phyloP scores from a whole-genome alignment of 1,140 invertebrate species.

The Ips nitidus region DNA sequence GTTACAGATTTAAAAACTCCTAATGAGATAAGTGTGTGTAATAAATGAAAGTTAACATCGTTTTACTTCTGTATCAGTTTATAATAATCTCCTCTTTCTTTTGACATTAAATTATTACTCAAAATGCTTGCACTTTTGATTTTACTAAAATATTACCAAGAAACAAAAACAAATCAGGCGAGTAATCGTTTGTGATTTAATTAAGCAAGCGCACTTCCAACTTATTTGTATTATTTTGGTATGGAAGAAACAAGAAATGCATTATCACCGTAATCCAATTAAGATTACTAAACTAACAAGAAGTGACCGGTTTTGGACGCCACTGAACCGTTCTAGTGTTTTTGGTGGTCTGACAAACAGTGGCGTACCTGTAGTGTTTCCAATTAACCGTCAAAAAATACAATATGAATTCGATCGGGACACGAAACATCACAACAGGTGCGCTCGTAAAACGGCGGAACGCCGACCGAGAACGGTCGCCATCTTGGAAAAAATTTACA shows the following conservation, averaged over 20 bases:
- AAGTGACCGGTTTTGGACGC: neutral
- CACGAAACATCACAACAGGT: slow-evolving; percentile 17
- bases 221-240: no score
- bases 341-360: no score
- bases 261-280: slow-evolving; percentile 4
- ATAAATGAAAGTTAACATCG: no score
- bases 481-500: slow-evolving; percentile 34
- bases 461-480: slow-evolving; percentile 32
- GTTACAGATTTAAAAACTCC: no score
- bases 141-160: no score
- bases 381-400: slow-evolving; percentile 21
- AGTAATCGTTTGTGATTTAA: neutral
- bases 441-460: slow-evolving; percentile 22
- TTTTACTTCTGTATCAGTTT: no score
- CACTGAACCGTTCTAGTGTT: neutral
- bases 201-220: neutral
- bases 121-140: no score
- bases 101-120: no score
- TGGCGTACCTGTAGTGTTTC: no score
- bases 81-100: no score
- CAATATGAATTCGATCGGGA: slow-evolving; percentile 15
- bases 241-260: neutral
- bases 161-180: neutral
- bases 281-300: slow-evolving; percentile 2
- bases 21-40: no score